Evolutionary conservation across 2,888 invertebrate genomes (phyloP), one percentile per base, ranked within the genome.

Genomic region (Drosophila anomalipes): DNA sequence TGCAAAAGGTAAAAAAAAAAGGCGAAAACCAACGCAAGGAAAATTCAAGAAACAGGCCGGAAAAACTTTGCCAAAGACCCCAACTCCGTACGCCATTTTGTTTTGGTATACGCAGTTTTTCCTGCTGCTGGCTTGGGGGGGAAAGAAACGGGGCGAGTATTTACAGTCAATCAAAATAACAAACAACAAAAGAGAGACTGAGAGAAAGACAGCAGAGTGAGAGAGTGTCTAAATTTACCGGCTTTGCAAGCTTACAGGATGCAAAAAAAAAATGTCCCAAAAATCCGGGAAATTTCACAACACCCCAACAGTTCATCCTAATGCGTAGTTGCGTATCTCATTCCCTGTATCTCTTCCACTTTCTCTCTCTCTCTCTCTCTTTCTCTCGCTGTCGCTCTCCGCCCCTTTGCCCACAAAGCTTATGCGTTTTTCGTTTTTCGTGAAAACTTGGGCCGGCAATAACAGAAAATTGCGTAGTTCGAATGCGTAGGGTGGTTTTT

Each of bases 1-100:
- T 69, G 87, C 74, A 66, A 92, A 91, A 91, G 92, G 93, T 93
- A 87, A 82, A 52, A 2, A 2, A 10, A 16, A 35, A 12, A 28
- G 3, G 22, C 16, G 47, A 26, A 16, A 47, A 47, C 7, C 37
- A 6, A 41, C 12, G 30, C 30, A 30, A 16, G 35, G 60, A 73
- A 59, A 41, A 33, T 68, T 70, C 35, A 52, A 44, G 65, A 70
- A 74, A 35, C 9, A 33, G 51, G 52, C 58, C 61, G 59, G 60
- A 65, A 61, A 63, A 83, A 69, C 52, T 70, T 58, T 49, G 35
- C 28, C 22, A 30, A n/a, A 37, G 3, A 39, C 39, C 51, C 65
- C 39, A 16, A 32, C 33, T 53, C n/a, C 26, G 3, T 77, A 52
- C 92, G 88, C 91, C 91, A 91, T 91, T 89, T 91, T 91, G 79